Evolutionary conservation across 2,113 vertebrate genomes (phyloP).

Genomic region (Australoheros scitulus): DNA sequence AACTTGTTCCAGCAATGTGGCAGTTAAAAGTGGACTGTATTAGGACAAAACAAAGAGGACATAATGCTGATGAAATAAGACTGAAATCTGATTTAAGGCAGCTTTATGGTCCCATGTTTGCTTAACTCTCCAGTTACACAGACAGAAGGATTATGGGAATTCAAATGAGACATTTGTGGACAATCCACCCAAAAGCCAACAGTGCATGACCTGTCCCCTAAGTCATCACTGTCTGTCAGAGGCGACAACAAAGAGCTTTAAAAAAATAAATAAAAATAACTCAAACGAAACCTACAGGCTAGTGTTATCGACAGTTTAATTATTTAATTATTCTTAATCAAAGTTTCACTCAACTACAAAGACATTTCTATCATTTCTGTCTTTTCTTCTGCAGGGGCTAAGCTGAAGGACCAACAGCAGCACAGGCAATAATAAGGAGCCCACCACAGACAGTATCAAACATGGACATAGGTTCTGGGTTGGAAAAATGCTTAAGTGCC

Average conservation of each 20-base stretch:
- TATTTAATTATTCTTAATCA: no score
- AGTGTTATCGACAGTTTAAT: no score
- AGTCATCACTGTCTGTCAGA: no score
- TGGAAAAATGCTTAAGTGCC: neutral
- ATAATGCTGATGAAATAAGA: neutral
- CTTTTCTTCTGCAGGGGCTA: neutral
- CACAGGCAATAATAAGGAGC: neutral
- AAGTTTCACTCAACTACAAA: no score
- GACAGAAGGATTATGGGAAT: neutral
- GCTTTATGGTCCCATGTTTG: neutral
- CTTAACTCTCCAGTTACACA: conserved; percentile 1
- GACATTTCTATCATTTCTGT: neutral
- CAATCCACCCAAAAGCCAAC: neutral
- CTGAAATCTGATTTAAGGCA: neutral
- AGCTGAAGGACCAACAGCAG: neutral
- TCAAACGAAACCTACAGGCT: no score
- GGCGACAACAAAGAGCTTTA: neutral
- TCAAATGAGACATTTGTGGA: no score
- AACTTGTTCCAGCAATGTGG: neutral
- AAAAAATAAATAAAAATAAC: no score
- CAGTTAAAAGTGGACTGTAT: neutral
- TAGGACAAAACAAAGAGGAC: neutral
- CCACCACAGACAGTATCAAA: neutral
- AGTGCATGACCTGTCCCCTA: neutral
- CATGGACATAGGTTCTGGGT: neutral